Evolutionary conservation across 2,797 vertebrate genomes (phyloP).

Genomic region (Hafferia zeledoni): DNA sequence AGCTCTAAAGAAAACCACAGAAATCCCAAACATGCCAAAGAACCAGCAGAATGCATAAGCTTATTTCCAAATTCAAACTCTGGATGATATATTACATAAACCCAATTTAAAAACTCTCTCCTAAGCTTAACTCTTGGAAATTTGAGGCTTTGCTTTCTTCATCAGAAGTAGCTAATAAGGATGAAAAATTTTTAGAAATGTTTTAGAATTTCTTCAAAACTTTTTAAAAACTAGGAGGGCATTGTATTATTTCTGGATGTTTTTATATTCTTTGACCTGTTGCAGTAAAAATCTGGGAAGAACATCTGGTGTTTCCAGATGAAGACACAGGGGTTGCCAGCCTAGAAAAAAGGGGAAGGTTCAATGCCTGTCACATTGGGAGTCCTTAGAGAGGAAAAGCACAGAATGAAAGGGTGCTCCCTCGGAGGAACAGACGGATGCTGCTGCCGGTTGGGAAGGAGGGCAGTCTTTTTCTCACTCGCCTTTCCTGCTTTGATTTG

Average conservation of each 20-base stretch:
- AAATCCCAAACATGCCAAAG: background rate
- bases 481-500: slow-evolving; percentile 40
- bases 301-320: slow-evolving; percentile 26
- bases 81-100: background rate
- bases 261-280: background rate
- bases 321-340: slow-evolving; percentile 6
- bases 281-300: background rate
- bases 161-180: background rate
- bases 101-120: fast-evolving
- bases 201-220: background rate
- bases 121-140: background rate
- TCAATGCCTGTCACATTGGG: background rate
- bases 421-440: background rate
- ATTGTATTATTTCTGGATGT: background rate
- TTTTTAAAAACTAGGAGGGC: background rate
- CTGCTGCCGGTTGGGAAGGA: background rate
- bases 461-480: background rate
- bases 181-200: background rate
- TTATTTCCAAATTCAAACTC: background rate
- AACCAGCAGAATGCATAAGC: background rate
- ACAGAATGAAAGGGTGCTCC: background rate
- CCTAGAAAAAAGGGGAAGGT: background rate
- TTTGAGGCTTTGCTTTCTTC: background rate
- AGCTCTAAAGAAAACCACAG: background rate
- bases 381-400: slow-evolving; percentile 6